Evolutionary conservation across 1,140 invertebrate genomes (phyloP).

Genomic region (Papilio polyxenes): DNA sequence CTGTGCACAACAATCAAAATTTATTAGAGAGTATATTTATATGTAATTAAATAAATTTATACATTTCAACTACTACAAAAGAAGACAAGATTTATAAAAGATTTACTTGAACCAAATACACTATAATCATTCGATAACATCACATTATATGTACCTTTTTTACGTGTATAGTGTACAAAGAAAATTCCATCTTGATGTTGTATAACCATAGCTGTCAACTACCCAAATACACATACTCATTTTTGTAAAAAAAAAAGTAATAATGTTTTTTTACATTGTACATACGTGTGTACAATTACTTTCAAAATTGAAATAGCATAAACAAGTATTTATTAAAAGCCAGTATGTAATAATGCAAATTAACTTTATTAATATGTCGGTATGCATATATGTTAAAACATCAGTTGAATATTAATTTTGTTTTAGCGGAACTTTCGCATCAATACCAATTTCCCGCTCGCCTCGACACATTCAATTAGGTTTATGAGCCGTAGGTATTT

Average conservation of each 20-base stretch:
- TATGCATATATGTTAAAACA: conserved; percentile 31
- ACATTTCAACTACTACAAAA: neutral
- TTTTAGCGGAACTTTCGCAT: conserved; percentile 58
- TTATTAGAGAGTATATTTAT: neutral
- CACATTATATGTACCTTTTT: neutral
- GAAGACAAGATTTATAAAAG: neutral
- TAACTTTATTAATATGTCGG: neutral
- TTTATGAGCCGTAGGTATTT: conserved; percentile 40
- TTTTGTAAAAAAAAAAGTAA: too few relatives aligned
- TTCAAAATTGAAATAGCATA: neutral
- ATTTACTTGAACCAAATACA: neutral
- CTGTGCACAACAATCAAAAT: conserved; percentile 21
- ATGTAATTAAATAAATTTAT: neutral
- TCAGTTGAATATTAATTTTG: conserved; percentile 53
- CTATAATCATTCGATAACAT: neutral
- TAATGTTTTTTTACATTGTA: too few relatives aligned
- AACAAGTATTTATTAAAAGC: neutral
- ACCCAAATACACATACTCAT: too few relatives aligned
- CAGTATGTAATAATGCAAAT: conserved; percentile 15
- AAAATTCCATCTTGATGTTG: neutral
- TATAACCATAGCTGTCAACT: neutral
- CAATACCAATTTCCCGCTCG: conserved; percentile 66
- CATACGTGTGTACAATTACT: neutral
- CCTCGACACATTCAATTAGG: conserved; percentile 58
- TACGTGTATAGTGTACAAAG: neutral